Base-by-base conservation (phyloP, 2,797 vertebrate species). In the Alcedo quadribrachys region DNA sequence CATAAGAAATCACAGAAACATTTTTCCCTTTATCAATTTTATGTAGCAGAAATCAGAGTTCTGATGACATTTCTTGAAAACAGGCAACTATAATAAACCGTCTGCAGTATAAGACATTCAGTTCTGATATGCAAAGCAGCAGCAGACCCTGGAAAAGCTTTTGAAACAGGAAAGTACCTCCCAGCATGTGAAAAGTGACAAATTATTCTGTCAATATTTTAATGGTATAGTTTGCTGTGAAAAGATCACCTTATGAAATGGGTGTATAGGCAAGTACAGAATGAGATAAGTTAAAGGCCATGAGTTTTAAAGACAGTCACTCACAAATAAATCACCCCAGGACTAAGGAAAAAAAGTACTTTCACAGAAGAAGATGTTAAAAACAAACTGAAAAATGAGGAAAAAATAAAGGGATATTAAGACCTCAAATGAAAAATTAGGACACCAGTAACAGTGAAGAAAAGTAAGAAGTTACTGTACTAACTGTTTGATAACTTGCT, bases 191-290 rank as follows among this genome's bases (percentile, higher is more conserved):
- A 87, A 89, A 95, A 95, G 70, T 61, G 15, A 68, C 42, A 82
- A 94, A 94, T 91, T 86, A 94, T 93, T 90, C 84, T 93, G 92
- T 95, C 85, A 95, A 84, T 94, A 94, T 87, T 95, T 92, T 92
- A 92, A 93, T 89, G 63, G 66, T 68, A 69, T 81, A 81, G 20
- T 94, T 93, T 83, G 28, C 81, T 78, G 66, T 68, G 74, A 92
- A 92, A 93, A 92, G 67, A 91, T 85, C 75, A 90, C 74, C 81
- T 94, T 89, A 76, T 53, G 78, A 95, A 95, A 91, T 1, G 8
- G 28, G 60, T 86, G n/a, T 68, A 80, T 37, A 77, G 61, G 58
- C 54, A 90, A 91, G 70, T 82, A 82, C 9, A 87, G 70, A 93
- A 93, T 40, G 66, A 83, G 60, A n/a, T 73, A 94, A 83, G 73